Conservation (phyloP, 1,140 invertebrate species). For the Pogonomyrmex barbatus region DNA sequence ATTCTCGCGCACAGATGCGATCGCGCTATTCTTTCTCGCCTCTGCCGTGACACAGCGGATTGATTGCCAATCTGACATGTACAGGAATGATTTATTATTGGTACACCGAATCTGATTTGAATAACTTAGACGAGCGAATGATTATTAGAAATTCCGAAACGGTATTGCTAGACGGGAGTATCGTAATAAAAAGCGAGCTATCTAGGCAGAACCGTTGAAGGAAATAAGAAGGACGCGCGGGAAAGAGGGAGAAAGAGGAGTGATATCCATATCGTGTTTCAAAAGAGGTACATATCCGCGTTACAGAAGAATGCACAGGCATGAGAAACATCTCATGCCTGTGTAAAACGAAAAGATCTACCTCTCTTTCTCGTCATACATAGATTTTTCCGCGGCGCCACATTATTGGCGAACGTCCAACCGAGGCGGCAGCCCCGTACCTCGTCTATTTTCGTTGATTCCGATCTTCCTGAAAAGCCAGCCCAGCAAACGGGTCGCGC, state of each 20-base stretch:
- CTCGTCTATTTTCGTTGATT: slow-evolving; percentile 82
- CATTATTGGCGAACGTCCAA: slow-evolving; percentile 78
- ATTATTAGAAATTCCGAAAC: slow-evolving; percentile 9
- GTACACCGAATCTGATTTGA: slow-evolving; percentile 29
- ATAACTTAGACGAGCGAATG: neutral
- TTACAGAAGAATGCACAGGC: neutral
- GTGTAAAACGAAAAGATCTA: slow-evolving; percentile 24
- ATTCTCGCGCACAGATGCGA: neutral
- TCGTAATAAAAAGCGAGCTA: neutral
- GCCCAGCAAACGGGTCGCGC: slow-evolving; percentile 26
- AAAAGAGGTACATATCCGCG: neutral
- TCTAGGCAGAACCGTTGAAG: neutral
- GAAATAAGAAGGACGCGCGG: neutral
- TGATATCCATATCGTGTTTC: neutral
- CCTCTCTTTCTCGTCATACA: neutral
- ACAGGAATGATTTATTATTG: slow-evolving; percentile 34
- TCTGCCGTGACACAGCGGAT: slow-evolving; percentile 32
- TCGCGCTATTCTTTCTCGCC: slow-evolving; percentile 23
- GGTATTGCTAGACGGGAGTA: neutral
- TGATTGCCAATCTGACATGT: slow-evolving; percentile 19
- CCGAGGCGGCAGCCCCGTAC: slow-evolving; percentile 67
- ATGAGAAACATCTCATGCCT: slow-evolving; percentile 13
- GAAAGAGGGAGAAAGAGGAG: neutral
- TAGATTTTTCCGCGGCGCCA: slow-evolving; percentile 72
- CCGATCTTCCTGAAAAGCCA: slow-evolving; percentile 70